Base-by-base conservation (phyloP, 2,888 invertebrate genomes). In the Atethmia centrago region DNA sequence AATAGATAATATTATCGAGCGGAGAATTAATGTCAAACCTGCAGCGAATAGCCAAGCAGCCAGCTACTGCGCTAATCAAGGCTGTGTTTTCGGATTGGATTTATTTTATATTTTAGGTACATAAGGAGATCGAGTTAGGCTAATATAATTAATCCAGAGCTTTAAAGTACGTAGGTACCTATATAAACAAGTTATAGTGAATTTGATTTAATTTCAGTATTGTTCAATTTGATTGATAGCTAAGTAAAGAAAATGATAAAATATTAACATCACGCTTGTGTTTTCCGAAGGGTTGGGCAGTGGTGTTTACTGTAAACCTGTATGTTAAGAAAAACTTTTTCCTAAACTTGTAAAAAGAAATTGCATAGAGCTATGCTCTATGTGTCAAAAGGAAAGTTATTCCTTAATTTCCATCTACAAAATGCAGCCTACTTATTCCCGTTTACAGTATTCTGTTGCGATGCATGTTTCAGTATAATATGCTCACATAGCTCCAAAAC, bases 401-500 rank as follows among this genome's bases (percentile, higher is more conserved):
- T 61, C n/a, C 61, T 45, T 40, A 79, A 72, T 45, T 55, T 62
- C 19, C 31, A 53, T 36, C 19, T 25, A 67, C 45, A 74, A 63
- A 47, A 69, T 64, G 61, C 53, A 80, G 61, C 55, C 47, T 42
- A 81, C 55, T 25, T 80, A 53, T 36, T 47, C n/a, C n/a, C n/a
- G 42, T 64, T n/a, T n/a, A 51, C 40, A 80, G 75, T 65, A 70
- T 79, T 76, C 64, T 14, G 45, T 66, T 56, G 51, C 68, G 31
- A 69, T 76, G 61, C 42, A 70, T 36, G 21, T 36, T 76, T 66
- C 55, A 58, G 62, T 63, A 66, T 40, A 80, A 59, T 55, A 40
- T 51, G 68, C 14, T 51, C 63, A 76, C 74, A 77, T 75, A 76
- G 75, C 80, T 71, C 71, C 72, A 76, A 71, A 79, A 79, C 83